Percentiles rank a stretch among this genome's conserved stretches.
These are phyloP conservation scores for Nymphalis c-album DNA, from an alignment of 2,888 invertebrate species.

Conservation along the genomic window DNA sequence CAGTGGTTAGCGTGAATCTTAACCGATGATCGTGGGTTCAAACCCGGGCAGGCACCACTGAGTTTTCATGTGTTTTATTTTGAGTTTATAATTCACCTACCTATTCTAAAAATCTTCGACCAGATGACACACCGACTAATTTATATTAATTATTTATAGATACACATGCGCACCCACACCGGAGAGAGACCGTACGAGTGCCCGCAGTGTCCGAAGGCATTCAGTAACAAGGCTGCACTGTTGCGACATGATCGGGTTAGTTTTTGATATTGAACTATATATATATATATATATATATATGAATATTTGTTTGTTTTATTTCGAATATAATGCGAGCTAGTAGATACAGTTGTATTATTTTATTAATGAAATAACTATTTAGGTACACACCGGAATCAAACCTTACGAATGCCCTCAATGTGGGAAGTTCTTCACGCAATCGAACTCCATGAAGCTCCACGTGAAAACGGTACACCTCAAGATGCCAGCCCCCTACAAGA, in stretches of 20 bases:
- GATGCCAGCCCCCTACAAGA: conserved; percentile 60
- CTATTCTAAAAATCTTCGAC: too few species aligned
- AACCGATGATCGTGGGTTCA: too few species aligned
- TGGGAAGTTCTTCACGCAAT: conserved; percentile 63
- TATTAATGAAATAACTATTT: too few species aligned
- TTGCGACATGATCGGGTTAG: conserved; percentile 60
- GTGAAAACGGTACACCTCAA: conserved; percentile 64
- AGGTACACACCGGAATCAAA: conserved; percentile 68
- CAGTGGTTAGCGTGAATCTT: too few species aligned
- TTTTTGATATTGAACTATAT: background rate
- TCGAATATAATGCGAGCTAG: too few species aligned
- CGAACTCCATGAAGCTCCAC: conserved; percentile 65
- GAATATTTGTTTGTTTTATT: too few species aligned
- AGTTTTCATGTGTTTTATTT: too few species aligned
- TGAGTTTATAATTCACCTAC: too few species aligned
- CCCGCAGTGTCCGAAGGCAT: conserved; percentile 56
- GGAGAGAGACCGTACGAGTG: conserved; percentile 63
- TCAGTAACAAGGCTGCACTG: conserved; percentile 62
- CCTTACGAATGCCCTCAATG: conserved; percentile 63
- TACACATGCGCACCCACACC: conserved; percentile 60
- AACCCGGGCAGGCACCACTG: too few species aligned
- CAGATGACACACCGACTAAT: background rate
- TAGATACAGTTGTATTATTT: too few species aligned
- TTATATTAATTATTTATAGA: conserved; percentile 44
- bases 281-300: too few species aligned